Evolutionary conservation across 2,888 invertebrate species (phyloP).

Genomic region (Harpalus rubripes): DNA sequence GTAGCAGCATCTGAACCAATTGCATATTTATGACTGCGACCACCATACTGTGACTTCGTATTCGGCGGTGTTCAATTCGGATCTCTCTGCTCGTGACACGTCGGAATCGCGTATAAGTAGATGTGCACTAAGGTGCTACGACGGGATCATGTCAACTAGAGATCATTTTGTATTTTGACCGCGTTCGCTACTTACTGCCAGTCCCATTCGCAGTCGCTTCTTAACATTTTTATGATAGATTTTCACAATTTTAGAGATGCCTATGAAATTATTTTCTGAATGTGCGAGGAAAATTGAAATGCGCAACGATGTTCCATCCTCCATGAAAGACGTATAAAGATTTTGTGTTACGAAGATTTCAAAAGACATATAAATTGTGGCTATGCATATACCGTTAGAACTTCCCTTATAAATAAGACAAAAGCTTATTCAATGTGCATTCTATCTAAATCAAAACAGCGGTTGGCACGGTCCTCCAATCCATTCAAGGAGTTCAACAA

Average conservation of each 20-base stretch:
- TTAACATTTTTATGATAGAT: slow-evolving; percentile 47
- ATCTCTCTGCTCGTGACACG: slow-evolving; percentile 44
- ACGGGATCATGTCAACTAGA: slow-evolving; percentile 23
- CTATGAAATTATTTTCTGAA: slow-evolving; percentile 47
- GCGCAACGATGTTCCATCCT: neutral
- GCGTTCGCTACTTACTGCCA: neutral
- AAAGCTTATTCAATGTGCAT: no score
- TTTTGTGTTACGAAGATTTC: no score
- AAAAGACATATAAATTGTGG: no score
- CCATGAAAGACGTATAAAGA: neutral
- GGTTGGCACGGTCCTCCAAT: no score
- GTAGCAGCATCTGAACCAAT: slow-evolving; percentile 54
- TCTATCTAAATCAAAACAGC: no score
- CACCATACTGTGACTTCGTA: slow-evolving; percentile 30
- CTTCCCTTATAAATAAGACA: no score
- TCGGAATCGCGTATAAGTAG: slow-evolving; percentile 46
- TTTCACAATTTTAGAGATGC: slow-evolving; percentile 46
- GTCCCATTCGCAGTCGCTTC: slow-evolving; percentile 22
- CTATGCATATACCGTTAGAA: no score
- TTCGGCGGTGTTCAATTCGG: slow-evolving; percentile 25
- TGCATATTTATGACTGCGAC: slow-evolving; percentile 58
- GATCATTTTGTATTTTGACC: slow-evolving; percentile 53
- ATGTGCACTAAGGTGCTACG: slow-evolving; percentile 40
- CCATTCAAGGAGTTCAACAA: no score
- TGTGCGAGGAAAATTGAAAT: slow-evolving; percentile 36